Evolutionary conservation across 64 coral and sea anemone species (phyloP), one percentile per base, ranked within the genome.

Genomic region (Montipora capricornis): DNA sequence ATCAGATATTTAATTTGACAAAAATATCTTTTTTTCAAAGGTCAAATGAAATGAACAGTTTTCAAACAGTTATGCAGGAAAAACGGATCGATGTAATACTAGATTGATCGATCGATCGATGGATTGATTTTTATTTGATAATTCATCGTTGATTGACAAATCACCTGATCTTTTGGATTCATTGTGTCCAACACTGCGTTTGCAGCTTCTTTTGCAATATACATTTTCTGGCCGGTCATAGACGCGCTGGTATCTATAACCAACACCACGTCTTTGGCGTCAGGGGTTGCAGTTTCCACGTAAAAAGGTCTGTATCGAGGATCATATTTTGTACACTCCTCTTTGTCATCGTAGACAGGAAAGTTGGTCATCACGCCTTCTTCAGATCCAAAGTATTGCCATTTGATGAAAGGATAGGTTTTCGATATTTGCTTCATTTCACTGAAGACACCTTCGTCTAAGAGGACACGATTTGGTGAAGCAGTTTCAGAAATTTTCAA

Each of bases 91-190:
- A 29, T 29, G 29, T 29, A 1, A 29, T 29, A 29, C 1, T 29
- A 29, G 29, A 29, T 68, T 13, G 64, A 19, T 16, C 11, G 17
- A 13, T 13, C 13, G 64, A 68, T 68, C 4, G 64, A 16, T 68
- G 0, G 17, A 68, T 13, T 68, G 11, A 16, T 16, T 68, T 59
- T 59, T 13, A 59, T 59, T 59, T 59, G 57, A 6, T 8, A 59
- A 59, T 29, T 29, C 57, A 59, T 59, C 9, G 10, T 57, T 57
- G 10, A 57, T 75, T 75, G 20, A 64, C 2, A 4, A 66, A 71
- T 37, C 49, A 95, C 94, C 94, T 87, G 67, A 45, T 95, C 94
- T 77, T 82, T 74, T 49, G 94, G 88, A 26, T 95, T 95, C 89
- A 95, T 50, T 6, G 94, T 86, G 2, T 78, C 71, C 26, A 95